phyloP scores from a whole-genome alignment of 2,113 vertebrate genomes.

The Eolophus roseicapilla region DNA sequence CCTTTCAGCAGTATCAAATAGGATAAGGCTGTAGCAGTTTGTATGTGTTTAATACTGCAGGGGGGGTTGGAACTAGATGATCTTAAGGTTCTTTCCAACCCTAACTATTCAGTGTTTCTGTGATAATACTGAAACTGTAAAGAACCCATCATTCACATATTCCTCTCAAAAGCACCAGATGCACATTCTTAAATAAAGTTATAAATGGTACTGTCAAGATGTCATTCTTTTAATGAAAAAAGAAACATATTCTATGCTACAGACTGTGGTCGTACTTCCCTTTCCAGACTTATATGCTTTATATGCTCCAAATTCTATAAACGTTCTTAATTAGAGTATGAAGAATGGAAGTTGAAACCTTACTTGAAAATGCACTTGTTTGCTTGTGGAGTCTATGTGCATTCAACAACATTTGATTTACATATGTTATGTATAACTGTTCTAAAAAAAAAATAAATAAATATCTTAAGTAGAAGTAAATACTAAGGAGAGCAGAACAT shows the following conservation, averaged over 20 bases:
- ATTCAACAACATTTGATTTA: conserved; percentile 40
- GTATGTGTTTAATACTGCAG: conserved; percentile 44
- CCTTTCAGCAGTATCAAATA: conserved; percentile 12
- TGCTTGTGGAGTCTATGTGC: conserved; percentile 15
- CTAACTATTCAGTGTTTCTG: not conserved
- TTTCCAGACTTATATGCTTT: conserved; percentile 36
- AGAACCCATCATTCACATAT: conserved; percentile 59
- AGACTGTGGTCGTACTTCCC: conserved; percentile 37
- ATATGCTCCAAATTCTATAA: conserved; percentile 20
- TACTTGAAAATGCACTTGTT: conserved; percentile 52
- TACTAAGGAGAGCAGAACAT: not conserved
- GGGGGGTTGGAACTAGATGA: not conserved
- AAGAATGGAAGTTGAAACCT: conserved; percentile 39
- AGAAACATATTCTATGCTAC: not conserved
- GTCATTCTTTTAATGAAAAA: conserved; percentile 60
- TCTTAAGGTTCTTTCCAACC: not conserved
- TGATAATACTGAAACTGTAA: conserved; percentile 12
- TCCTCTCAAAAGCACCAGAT: conserved; percentile 61
- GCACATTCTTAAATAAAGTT: conserved; percentile 63
- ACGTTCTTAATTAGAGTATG: conserved; percentile 34
- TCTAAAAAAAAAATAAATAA: not conserved
- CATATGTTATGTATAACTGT: conserved; percentile 36
- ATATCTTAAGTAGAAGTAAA: not conserved
- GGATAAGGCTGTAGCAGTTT: not conserved
- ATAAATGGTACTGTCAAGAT: conserved; percentile 64